Conservation (phyloP, 2,113 vertebrate species). For the Suricata suricatta region DNA sequence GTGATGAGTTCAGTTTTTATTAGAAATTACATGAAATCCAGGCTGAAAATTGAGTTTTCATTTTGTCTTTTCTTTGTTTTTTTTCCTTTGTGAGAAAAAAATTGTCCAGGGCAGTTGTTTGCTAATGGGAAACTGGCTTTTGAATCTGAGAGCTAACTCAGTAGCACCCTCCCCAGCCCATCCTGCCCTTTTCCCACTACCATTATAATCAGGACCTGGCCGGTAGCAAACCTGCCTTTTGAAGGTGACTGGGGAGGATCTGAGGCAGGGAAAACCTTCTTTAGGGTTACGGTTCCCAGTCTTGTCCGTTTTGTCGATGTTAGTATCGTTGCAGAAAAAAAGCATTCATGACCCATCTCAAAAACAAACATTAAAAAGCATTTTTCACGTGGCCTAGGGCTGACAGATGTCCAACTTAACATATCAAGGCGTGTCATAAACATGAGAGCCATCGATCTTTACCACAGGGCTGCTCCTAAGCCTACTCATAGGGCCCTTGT, state of each 20-base stretch:
- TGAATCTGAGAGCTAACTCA: background rate
- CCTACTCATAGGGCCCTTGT: background rate
- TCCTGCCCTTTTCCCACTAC: background rate
- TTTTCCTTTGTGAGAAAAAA: background rate
- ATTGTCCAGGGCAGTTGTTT: background rate
- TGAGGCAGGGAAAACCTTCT: background rate
- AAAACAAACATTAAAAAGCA: conserved; percentile 29
- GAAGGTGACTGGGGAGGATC: background rate
- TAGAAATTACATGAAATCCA: background rate
- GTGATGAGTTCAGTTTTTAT: background rate
- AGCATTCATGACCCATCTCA: background rate
- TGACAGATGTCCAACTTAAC: background rate
- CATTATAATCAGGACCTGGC: background rate
- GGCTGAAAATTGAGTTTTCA: background rate
- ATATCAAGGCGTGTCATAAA: background rate
- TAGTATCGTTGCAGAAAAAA: conserved; percentile 6
- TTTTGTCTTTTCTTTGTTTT: background rate
- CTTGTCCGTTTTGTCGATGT: conserved; percentile 17
- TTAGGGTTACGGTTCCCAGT: background rate
- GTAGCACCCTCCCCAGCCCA: background rate
- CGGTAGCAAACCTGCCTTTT: background rate
- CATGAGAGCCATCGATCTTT: background rate
- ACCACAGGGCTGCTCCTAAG: background rate
- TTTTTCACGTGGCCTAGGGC: background rate
- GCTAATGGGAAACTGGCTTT: background rate